Evolutionary conservation across 2,797 vertebrate species (phyloP).

Genomic region (Smutsia gigantea): DNA sequence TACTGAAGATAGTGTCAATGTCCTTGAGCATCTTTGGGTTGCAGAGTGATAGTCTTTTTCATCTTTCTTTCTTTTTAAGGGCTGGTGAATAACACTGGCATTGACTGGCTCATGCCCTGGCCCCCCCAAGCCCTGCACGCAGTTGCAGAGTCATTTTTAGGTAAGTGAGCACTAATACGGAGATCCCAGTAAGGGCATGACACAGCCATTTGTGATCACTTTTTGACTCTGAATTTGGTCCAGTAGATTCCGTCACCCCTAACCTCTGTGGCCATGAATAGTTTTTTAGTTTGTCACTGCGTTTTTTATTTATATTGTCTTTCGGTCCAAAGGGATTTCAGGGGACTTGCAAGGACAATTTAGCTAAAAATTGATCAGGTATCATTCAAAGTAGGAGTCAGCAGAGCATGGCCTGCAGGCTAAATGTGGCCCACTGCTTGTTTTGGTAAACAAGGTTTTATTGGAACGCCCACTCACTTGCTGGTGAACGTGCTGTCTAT

Average conservation of each 20-base stretch:
- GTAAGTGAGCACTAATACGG: conserved; percentile 82
- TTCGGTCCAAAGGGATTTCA: background rate
- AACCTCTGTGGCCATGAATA: accelerated
- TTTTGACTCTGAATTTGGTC: background rate
- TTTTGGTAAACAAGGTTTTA: background rate
- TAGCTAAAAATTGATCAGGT: background rate
- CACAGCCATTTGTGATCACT: accelerated
- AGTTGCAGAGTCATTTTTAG: conserved; percentile 94
- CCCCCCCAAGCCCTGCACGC: conserved; percentile 94
- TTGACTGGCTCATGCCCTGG: conserved; percentile 99
- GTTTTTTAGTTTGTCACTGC: background rate
- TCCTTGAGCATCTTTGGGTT: accelerated
- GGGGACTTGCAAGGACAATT: background rate
- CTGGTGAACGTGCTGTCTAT: accelerated
- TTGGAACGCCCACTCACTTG: background rate
- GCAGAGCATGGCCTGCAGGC: background rate
- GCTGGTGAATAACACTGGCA: conserved; percentile 97
- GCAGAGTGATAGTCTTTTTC: background rate
- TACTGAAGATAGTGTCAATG: accelerated
- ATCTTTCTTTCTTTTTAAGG: conserved; percentile 86
- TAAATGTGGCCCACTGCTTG: background rate
- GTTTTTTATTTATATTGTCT: background rate
- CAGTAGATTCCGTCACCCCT: background rate
- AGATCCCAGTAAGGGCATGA: accelerated
- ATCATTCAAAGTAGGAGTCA: background rate